phyloP scores from a whole-genome alignment of 2,797 vertebrate species.

The Girardinus metallicus region DNA sequence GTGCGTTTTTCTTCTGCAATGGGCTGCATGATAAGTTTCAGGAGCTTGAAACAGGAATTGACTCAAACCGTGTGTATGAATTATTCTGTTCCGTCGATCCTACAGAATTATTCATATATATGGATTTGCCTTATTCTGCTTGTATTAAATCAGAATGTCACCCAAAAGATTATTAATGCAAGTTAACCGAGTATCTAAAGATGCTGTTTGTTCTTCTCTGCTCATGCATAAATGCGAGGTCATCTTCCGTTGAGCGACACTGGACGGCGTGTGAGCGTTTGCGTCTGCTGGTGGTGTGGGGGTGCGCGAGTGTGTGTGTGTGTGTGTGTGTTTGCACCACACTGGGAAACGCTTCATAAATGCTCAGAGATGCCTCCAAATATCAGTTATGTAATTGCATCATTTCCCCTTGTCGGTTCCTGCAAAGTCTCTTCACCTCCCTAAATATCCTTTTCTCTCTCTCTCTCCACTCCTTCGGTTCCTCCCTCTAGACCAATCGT shows the following conservation, averaged over 20 bases:
- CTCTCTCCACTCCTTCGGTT: not conserved
- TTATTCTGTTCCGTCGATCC: not conserved
- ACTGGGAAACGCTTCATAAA: constrained; percentile 51
- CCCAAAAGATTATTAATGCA: not conserved
- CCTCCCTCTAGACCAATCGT: constrained; percentile 15
- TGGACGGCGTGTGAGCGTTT: constrained; percentile 13
- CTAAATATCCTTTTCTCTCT: constrained; percentile 32
- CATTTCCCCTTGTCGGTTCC: constrained; percentile 70
- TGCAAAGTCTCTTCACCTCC: constrained; percentile 70
- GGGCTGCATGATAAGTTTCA: not conserved
- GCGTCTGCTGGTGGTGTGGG: constrained; percentile 11
- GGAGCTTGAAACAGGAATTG: not conserved
- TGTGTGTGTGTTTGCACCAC: constrained; percentile 22
- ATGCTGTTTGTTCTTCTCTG: constrained; percentile 10
- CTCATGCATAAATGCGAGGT: constrained; percentile 36
- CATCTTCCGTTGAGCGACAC: constrained; percentile 17
- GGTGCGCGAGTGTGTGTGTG: constrained; percentile 9
- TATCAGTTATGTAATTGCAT: constrained; percentile 73
- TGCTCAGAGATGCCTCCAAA: constrained; percentile 62
- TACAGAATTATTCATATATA: not conserved
- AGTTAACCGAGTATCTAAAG: not conserved
- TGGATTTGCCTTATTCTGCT: not conserved
- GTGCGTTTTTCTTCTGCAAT: not conserved
- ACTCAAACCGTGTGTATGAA: not conserved
- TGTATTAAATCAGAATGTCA: not conserved